Evolutionary conservation across 2,888 invertebrate species (phyloP), one percentile per base, ranked within the genome.

Genomic region (Eustalomyia histrio): DNA sequence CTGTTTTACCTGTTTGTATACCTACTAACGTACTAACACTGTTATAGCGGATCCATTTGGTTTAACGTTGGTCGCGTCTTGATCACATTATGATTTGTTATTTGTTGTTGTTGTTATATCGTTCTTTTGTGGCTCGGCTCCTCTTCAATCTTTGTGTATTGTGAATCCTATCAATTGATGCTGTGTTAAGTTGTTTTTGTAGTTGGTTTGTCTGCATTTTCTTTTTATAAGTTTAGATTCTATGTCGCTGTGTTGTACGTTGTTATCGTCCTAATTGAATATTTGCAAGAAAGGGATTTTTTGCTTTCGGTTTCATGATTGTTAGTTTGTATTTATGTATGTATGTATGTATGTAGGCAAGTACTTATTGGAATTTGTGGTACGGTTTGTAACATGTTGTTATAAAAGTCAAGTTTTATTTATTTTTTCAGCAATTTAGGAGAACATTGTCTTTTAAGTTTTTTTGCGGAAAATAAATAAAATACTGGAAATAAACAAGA

Each of bases 1-100:
- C 89, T 88, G 90, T 90, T 90, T 88, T 88, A 90, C 90, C 90
- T 88, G 90, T 90, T 90, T 87, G 83, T 85, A 84, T 89, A 88
- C 89, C 88, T 90, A 89, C 90, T 89, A 89, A 89, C 90, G 90
- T 90, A 89, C 90, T 90, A 89, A 89, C 90, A 89, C 87, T 90
- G 86, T 88, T 89, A 89, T 89, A 88, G 89, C 88, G 90, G 89
- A 88, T 87, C 73, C 82, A 79, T 75, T 81, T 81, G 78, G 67
- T 71, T 61, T 65, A 67, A 73, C 69, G 74, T 78, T 80, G 78
- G 65, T 64, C 72, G 72, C 72, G 74, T 81, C 78, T 81, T 74
- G 65, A 57, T 69, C 63, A 29, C 50, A 65, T 73, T 50, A 7
- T 29, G 57, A 76, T 60, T 72, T 76, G 55, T 69, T 63, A 6